Evolutionary conservation across 2,113 vertebrate genomes (phyloP), one percentile per base, ranked within the genome.

Genomic region (Ia io): DNA sequence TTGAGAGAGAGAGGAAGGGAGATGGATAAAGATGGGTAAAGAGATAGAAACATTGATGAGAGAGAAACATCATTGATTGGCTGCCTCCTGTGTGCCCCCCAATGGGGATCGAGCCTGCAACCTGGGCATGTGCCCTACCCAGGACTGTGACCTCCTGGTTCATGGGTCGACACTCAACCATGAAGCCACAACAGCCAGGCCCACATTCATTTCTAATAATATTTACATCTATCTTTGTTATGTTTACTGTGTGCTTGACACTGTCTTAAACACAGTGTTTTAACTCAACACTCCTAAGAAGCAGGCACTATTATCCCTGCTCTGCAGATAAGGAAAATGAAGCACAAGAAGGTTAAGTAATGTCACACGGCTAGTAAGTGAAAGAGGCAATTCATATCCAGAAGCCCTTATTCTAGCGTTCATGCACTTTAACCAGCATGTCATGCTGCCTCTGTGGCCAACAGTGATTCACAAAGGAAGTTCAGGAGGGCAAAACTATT

Each of bases 311-410:
- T 59, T 44, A 49, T 40, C 71, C 53, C 37, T 49, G 44, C 56
- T 84, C 53, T 65, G 91, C 37, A 92, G 44, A 84, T 56, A 84
- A 84, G 35, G 28, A 59, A 84, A 94, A 88, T 56, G 65, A 96
- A 88, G 30, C 28, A 65, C 63, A 40, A 56, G 63, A 78, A 88
- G 63, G 32, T 84, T 77, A 40, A 73, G 30, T 37, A 61, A 82
- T 28, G 37, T 84, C 70, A 91, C 25, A 25, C 44, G 65, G 77
- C 37, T 25, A 37, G 61, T 65, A n/a, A 49, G 63, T 40, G 61
- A 91, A 94, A 91, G 63, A 73, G 12, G 20, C 9, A 1, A 49
- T 71, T 88, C 63, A 78, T 30, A 59, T 30, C 59, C 86, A 69
- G 40, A 16, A 37, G 9, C 44, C 30, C 63, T 53, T 47, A 51